These are phyloP conservation scores for Tyria jacobaeae DNA, from an alignment of 2,888 invertebrate genomes.

Conservation along the genomic window DNA sequence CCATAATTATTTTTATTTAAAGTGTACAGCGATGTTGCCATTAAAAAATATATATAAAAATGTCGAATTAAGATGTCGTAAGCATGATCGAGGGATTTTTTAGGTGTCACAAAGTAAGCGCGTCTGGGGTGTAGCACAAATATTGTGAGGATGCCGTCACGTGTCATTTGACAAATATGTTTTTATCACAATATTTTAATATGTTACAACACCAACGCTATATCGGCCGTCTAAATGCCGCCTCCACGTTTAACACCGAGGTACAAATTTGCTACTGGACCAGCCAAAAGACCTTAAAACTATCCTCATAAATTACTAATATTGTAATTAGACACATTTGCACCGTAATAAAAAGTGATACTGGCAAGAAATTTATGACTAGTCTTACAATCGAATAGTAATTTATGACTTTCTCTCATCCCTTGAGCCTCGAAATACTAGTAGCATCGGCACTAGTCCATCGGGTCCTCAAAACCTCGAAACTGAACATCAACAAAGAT, in stretches of 20 bases:
- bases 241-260: slow-evolving; percentile 48
- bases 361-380: slow-evolving; percentile 32
- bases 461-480: slow-evolving; percentile 22
- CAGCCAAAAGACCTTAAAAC: slow-evolving; percentile 60
- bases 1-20: slow-evolving; percentile 49
- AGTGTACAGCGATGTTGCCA: slow-evolving; percentile 57
- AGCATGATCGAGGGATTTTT: slow-evolving; percentile 61
- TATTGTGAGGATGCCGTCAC: slow-evolving; percentile 49
- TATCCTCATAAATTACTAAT: slow-evolving; percentile 52
- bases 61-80: slow-evolving; percentile 47
- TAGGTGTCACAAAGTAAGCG: slow-evolving; percentile 51
- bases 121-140: slow-evolving; percentile 51
- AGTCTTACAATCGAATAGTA: slow-evolving; percentile 33
- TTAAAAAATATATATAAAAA: slow-evolving; percentile 39
- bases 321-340: slow-evolving; percentile 27
- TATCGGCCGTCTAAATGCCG: slow-evolving; percentile 46
- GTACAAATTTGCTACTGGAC: slow-evolving; percentile 59
- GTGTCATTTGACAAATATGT: slow-evolving; percentile 37
- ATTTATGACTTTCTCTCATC: slow-evolving; percentile 41
- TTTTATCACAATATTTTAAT: slow-evolving; percentile 53
- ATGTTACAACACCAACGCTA: slow-evolving; percentile 56
- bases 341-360: slow-evolving; percentile 28
- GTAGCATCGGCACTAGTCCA: slow-evolving; percentile 24
- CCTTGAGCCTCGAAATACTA: slow-evolving; percentile 30
- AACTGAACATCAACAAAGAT: slow-evolving; percentile 41